Base-by-base conservation (phyloP, 2,888 invertebrate species). In the Latrodectus elegans region DNA sequence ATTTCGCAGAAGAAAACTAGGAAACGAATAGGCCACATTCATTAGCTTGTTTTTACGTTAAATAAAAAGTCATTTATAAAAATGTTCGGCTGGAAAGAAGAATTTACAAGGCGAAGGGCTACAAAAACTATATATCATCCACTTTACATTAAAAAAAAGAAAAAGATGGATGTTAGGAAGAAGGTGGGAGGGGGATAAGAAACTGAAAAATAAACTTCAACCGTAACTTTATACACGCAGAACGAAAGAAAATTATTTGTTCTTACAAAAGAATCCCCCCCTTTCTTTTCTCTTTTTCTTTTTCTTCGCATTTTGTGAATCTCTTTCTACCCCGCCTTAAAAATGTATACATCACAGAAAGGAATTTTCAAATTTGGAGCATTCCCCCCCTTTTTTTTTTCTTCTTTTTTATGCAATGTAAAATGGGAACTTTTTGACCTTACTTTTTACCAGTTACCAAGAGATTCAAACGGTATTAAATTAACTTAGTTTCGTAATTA, bases 401-500 rank as follows among this genome's bases (percentile, higher is more conserved):
- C n/a, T n/a, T 65, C 12, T 49, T 51, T 51, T 71, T 82, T 55
- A 72, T 26, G 53, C 26, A 14, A 49, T 60, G 72, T 79, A 55
- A 82, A 85, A 74, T 79, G 74, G 38, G 38, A 70, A 70, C 53
- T 70, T 80, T 85, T 75, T 60, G 79, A 79, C 85, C 83, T 67
- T 52, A 77, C 52, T 71, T 65, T 51, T 53, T 73, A 52, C 17
- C 15, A 71, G 64, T 71, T 76, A 76, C 65, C 72, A 85, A 85
- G 74, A 51, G 73, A 64, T 75, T 79, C 67, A 64, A 72, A 49
- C 22, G 85, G 85, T 74, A 85, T 85, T 85, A 85, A 85, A 85
- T 85, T 85, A 80, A 85, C 85, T 85, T 85, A 75, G 85, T 67
- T 81, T 71, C 84, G 78, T 85, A 85, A 85, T 85, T 85, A 85